A percentile compares a stretch with the other conserved stretches of the same genome.
These are phyloP conservation scores for Megalopta genalis DNA, from an alignment of 1,140 invertebrate species.

Conservation along the genomic window DNA sequence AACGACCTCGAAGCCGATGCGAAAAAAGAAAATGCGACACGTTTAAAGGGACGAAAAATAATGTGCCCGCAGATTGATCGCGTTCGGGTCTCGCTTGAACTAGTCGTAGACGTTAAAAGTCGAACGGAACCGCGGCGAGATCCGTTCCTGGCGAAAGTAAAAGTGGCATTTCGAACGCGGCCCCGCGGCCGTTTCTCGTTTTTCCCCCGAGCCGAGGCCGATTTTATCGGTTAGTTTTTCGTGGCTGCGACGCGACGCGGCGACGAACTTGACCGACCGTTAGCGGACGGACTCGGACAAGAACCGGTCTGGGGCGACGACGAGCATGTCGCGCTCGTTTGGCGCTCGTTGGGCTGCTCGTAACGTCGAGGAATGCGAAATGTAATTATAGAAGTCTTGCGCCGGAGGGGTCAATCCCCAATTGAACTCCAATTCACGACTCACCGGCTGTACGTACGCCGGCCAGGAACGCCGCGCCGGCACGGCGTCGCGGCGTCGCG, in stretches of 20 bases:
- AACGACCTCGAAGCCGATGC: no score
- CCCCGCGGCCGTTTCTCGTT: no score
- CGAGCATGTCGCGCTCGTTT: slow-evolving; percentile 59
- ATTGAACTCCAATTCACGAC: slow-evolving; percentile 65
- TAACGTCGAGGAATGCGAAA: slow-evolving; percentile 66
- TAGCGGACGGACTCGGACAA: slow-evolving; percentile 22
- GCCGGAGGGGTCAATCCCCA: slow-evolving; percentile 65
- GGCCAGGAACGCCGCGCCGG: slow-evolving; percentile 22
- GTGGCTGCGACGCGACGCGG: slow-evolving; percentile 13
- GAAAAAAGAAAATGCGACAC: no score
- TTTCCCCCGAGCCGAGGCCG: background rate
- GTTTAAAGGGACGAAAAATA: no score
- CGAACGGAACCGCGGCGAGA: no score
- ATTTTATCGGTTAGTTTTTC: slow-evolving; percentile 15
- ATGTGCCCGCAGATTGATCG: no score
- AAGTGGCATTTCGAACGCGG: no score
- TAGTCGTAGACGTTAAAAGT: no score
- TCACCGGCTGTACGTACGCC: slow-evolving; percentile 29
- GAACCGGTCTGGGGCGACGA: slow-evolving; percentile 51
- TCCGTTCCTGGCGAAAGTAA: background rate
- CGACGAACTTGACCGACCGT: slow-evolving; percentile 19
- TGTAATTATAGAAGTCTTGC: slow-evolving; percentile 67
- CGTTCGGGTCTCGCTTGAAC: no score
- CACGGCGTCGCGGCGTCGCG: background rate
- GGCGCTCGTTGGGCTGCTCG: slow-evolving; percentile 56